A percentile compares a stretch with the other conserved stretches of the same genome.
phyloP scores from a whole-genome alignment of 1,140 invertebrate genomes.

The Penaeus japonicus region DNA sequence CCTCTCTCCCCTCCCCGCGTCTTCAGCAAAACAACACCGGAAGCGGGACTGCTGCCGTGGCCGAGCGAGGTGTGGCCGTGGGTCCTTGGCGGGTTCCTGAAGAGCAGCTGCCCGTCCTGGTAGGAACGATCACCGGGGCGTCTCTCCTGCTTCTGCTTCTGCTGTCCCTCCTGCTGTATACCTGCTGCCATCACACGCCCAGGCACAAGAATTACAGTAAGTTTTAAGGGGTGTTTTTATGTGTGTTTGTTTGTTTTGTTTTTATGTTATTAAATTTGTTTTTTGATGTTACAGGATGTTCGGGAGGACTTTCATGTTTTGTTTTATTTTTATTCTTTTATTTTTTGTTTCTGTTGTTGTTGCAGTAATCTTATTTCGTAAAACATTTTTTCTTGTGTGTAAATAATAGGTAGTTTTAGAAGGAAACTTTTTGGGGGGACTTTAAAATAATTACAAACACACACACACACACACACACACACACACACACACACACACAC shows the following conservation, averaged over 20 bases:
- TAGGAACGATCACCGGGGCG: slow-evolving; percentile 36
- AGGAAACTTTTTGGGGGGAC: too few relatives aligned
- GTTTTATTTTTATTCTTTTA: too few relatives aligned
- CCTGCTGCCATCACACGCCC: slow-evolving; percentile 40
- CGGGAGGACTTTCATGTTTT: too few relatives aligned
- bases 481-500: too few relatives aligned
- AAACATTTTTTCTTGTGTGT: too few relatives aligned
- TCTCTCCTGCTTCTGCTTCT: slow-evolving; percentile 40
- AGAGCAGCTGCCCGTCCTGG: slow-evolving; percentile 41
- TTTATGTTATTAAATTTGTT: background rate
- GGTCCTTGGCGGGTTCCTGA: slow-evolving; percentile 38
- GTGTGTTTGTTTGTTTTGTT: background rate
- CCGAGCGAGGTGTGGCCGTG: slow-evolving; percentile 23
- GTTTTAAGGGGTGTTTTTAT: background rate
- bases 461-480: too few relatives aligned
- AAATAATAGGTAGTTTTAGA: too few relatives aligned
- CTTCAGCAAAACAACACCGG: slow-evolving; percentile 25
- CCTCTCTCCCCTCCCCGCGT: background rate
- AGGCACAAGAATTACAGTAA: slow-evolving; percentile 47
- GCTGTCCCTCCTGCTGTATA: slow-evolving; percentile 39
- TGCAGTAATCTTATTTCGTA: too few relatives aligned
- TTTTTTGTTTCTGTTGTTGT: too few relatives aligned
- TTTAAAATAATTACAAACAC: too few relatives aligned
- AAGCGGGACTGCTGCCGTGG: background rate
- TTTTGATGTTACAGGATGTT: background rate